These are phyloP conservation scores for Tachypleus tridentatus DNA, from an alignment of 1,140 invertebrate species.

Conservation along the genomic window DNA sequence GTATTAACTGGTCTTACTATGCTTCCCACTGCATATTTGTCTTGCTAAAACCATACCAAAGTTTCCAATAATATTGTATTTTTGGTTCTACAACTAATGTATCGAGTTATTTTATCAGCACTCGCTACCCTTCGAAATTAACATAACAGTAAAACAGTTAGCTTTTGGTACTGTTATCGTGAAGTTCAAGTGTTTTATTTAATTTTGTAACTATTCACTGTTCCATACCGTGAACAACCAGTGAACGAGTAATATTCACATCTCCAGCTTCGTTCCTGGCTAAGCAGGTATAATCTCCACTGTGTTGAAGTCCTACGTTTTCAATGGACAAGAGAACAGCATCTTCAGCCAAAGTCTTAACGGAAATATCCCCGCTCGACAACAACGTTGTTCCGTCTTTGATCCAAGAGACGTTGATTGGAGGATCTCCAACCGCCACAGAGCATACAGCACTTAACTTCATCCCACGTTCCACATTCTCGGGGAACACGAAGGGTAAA, in stretches of 20 bases:
- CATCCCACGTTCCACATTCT: constrained; percentile 23
- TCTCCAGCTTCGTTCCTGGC: constrained; percentile 42
- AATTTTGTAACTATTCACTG: too few relatives aligned
- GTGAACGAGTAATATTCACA: constrained; percentile 30
- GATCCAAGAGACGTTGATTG: constrained; percentile 30
- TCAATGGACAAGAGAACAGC: constrained; percentile 31
- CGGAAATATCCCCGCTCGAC: constrained; percentile 32
- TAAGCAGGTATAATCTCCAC: constrained; percentile 58
- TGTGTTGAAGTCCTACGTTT: constrained; percentile 20
- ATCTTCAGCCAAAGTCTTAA: constrained; percentile 20
- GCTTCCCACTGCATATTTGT: too few relatives aligned
- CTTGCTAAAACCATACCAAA: too few relatives aligned
- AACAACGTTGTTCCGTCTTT: constrained; percentile 33
- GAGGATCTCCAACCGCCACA: constrained; percentile 24
- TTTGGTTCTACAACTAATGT: too few relatives aligned
- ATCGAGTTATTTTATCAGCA: too few relatives aligned
- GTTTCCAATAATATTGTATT: too few relatives aligned
- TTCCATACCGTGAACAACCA: constrained; percentile 34
- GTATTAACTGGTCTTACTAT: too few relatives aligned
- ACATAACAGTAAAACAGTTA: too few relatives aligned
- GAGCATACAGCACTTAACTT: constrained; percentile 25
- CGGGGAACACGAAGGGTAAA: constrained; percentile 21
- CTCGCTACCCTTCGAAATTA: too few relatives aligned
- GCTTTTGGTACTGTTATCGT: too few relatives aligned
- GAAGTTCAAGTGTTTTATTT: too few relatives aligned